Percentiles rank a stretch among this genome's conserved stretches.
These are phyloP conservation scores for Lamellibrachia satsuma DNA, from an alignment of 2,888 invertebrate species.

Conservation along the genomic window DNA sequence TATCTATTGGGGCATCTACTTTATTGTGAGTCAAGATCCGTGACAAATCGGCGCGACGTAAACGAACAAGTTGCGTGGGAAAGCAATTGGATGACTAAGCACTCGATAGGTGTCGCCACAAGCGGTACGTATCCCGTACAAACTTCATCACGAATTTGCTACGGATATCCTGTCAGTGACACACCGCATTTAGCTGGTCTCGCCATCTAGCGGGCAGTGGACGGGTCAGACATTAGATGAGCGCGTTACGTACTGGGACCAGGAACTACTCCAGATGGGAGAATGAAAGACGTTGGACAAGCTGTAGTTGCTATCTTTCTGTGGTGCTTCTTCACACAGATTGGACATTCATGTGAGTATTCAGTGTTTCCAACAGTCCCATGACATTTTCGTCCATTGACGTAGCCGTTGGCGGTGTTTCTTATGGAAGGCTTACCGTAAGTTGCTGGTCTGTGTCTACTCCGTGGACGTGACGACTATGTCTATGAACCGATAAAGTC, in stretches of 20 bases:
- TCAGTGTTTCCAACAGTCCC: background rate
- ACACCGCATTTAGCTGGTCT: background rate
- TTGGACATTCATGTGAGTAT: slow-evolving; percentile 12
- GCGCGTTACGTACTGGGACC: background rate
- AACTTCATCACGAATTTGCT: background rate
- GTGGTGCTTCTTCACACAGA: slow-evolving; percentile 10
- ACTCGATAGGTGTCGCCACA: background rate
- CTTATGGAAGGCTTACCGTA: background rate
- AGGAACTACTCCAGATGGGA: background rate
- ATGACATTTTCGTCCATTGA: background rate
- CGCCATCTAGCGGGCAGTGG: background rate
- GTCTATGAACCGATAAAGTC: background rate
- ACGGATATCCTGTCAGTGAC: background rate
- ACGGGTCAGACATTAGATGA: background rate
- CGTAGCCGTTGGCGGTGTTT: background rate
- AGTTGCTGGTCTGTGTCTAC: background rate
- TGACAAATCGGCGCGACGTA: no score
- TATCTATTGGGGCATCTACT: no score
- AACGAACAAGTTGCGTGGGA: background rate
- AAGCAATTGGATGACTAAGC: background rate
- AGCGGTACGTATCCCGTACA: background rate
- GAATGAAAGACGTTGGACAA: background rate
- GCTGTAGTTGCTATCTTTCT: background rate
- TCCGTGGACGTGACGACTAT: background rate
- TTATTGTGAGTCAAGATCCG: no score